phyloP scores from a whole-genome alignment of 1,140 invertebrate species.

The Magallana gigas region DNA sequence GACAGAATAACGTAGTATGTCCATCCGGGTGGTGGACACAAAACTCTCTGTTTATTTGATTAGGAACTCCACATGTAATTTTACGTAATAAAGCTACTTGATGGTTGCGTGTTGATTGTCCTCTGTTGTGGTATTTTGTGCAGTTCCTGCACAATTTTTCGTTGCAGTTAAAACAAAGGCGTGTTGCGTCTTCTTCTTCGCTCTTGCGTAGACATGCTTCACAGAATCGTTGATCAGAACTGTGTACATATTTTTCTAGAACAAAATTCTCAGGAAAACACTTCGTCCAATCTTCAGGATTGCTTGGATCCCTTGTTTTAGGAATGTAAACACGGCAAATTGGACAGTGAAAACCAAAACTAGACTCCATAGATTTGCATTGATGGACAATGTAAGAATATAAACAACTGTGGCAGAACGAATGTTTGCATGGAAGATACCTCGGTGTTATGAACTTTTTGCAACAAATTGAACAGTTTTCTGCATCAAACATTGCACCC shows the following conservation, averaged over 20 bases:
- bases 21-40: neutral
- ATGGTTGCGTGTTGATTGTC: neutral
- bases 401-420: neutral
- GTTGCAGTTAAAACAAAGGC: neutral
- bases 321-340: neutral
- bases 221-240: neutral
- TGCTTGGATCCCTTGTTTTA: neutral
- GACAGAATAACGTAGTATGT: neutral
- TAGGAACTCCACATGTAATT: neutral
- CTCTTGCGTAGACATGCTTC: neutral
- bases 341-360: constrained; percentile 6
- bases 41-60: neutral
- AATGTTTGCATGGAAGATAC: neutral
- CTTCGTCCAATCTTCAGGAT: neutral
- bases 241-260: neutral
- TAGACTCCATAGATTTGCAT: neutral
- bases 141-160: neutral
- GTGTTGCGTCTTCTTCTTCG: neutral
- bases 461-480: neutral
- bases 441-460: neutral
- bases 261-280: neutral
- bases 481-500: too few species aligned
- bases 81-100: neutral
- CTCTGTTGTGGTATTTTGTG: neutral
- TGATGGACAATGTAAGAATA: neutral